Evolutionary conservation across 2,797 vertebrate species (phyloP).

Genomic region (Darevskia nairensis): DNA sequence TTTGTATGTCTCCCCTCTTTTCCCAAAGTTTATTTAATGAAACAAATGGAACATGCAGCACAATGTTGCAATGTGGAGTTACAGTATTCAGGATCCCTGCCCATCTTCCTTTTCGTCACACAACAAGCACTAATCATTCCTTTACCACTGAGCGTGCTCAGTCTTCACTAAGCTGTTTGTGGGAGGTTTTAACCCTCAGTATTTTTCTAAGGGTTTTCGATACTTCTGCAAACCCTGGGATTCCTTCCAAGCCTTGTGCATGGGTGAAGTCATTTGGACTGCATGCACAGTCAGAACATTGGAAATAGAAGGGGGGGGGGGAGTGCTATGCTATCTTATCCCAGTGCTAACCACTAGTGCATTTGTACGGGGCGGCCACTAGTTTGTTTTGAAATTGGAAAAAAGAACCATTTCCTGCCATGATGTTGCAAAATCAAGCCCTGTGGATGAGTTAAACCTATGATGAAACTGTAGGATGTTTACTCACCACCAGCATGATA

Average conservation of each 20-base stretch:
- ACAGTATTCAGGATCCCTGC: background rate
- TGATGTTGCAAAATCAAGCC: slow-evolving; percentile 4
- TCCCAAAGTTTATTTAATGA: background rate
- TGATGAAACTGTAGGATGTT: slow-evolving; percentile 1
- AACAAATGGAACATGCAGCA: background rate
- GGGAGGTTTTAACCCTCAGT: background rate
- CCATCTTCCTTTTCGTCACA: background rate
- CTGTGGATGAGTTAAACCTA: background rate
- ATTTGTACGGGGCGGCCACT: too few relatives aligned
- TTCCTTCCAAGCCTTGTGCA: too few relatives aligned
- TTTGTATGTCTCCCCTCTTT: background rate
- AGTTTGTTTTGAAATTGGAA: background rate
- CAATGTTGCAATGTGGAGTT: background rate
- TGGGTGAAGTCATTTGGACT: too few relatives aligned
- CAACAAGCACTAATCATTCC: too few relatives aligned
- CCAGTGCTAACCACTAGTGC: too few relatives aligned
- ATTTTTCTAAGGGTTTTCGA: too few relatives aligned
- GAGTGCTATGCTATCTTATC: too few relatives aligned
- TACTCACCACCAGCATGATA: background rate
- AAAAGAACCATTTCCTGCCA: background rate
- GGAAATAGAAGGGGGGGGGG: too few relatives aligned
- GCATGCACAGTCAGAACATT: too few relatives aligned
- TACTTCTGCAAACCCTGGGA: too few relatives aligned
- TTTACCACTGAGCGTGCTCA: too few relatives aligned
- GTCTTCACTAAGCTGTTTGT: background rate